Evolutionary conservation across 2,888 invertebrate genomes (phyloP).

Genomic region (Hydrotaea cyrtoneurina): DNA sequence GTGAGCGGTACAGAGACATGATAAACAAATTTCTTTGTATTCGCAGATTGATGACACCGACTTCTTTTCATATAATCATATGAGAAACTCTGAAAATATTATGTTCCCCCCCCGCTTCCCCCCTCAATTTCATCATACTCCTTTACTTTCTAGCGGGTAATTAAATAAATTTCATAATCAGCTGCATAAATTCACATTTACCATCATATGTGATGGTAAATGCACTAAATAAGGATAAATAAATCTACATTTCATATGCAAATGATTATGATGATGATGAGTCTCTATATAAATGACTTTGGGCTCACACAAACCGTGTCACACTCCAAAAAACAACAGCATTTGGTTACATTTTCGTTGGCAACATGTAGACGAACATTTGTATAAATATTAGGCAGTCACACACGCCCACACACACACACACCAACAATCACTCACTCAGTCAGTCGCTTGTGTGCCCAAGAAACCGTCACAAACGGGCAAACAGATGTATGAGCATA

Average conservation of each 20-base stretch:
- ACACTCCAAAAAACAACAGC: not conserved
- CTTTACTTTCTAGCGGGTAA: too few species aligned
- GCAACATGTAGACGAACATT: not conserved
- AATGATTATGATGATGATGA: not conserved
- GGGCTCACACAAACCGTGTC: not conserved
- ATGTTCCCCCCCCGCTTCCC: too few species aligned
- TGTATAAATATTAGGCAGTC: not conserved
- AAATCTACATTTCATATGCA: conserved; percentile 12
- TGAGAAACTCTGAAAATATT: too few species aligned
- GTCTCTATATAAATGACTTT: not conserved
- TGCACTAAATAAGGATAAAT: not conserved
- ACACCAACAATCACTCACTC: not conserved
- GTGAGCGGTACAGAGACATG: too few species aligned
- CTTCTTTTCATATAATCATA: too few species aligned
- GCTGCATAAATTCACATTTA: too few species aligned
- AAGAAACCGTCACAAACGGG: too few species aligned
- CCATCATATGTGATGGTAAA: not conserved
- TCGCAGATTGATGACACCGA: too few species aligned
- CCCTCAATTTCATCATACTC: too few species aligned
- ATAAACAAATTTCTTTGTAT: too few species aligned
- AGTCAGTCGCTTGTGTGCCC: not conserved
- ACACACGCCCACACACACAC: not conserved
- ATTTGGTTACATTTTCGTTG: not conserved
- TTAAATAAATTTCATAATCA: not conserved
- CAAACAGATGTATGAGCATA: not conserved